Conservation (phyloP, 2,888 invertebrate genomes). For the Eumerus sabulonum region DNA sequence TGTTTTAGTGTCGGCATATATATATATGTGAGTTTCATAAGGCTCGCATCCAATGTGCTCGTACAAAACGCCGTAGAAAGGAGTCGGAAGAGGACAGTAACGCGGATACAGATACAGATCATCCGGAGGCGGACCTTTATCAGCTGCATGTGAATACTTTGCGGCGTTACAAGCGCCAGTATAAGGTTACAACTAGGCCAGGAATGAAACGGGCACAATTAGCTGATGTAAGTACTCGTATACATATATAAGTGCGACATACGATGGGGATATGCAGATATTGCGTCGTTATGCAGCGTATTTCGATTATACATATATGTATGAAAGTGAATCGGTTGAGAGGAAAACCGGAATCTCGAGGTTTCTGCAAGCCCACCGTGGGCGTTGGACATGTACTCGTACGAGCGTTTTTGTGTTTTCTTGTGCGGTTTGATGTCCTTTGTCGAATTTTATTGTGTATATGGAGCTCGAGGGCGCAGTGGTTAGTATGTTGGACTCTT, state of each 20-base stretch:
- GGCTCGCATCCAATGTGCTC: conserved; percentile 96
- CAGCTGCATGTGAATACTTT: conserved; percentile 97
- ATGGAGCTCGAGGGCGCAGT: too few relatives aligned
- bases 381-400: background rate
- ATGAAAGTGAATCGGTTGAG: background rate
- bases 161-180: conserved; percentile 94
- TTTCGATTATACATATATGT: too few relatives aligned
- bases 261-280: too few relatives aligned
- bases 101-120: conserved; percentile 94
- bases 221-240: conserved; percentile 88
- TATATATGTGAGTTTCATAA: conserved; percentile 99
- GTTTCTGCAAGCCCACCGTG: conserved; percentile 38
- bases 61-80: conserved; percentile 93
- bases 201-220: conserved; percentile 97
- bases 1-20: conserved; percentile 90
- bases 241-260: background rate
- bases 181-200: conserved; percentile 93
- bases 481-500: too few relatives aligned
- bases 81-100: conserved; percentile 97
- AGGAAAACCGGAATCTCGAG: conserved; percentile 41
- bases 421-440: too few relatives aligned
- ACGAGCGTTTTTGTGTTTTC: too few relatives aligned
- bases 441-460: too few relatives aligned
- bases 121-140: conserved; percentile 95
- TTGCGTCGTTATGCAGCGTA: too few relatives aligned